Conservation (phyloP, 2,888 invertebrate species). For the Ferrisia virgata region DNA sequence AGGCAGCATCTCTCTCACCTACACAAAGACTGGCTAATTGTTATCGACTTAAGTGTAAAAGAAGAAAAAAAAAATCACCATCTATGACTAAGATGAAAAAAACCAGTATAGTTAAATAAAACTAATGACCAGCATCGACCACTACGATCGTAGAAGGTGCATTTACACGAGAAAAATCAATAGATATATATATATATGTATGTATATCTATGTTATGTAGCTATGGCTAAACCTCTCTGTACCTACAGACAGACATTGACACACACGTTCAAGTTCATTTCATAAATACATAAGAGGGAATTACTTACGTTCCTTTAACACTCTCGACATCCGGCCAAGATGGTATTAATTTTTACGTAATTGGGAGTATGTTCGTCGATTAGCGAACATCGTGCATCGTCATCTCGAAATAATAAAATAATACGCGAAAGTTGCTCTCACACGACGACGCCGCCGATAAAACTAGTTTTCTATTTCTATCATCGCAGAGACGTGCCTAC, state of each 20-base stretch:
- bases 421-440: neutral
- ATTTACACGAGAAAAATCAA: too few relatives aligned
- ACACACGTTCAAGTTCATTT: neutral
- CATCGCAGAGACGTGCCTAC: too few relatives aligned
- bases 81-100: neutral
- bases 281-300: neutral
- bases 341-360: neutral
- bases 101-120: neutral
- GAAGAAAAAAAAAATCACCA: neutral
- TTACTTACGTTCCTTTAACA: neutral
- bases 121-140: neutral
- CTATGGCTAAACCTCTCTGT: too few relatives aligned
- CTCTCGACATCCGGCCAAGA: too few relatives aligned
- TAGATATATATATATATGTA: too few relatives aligned
- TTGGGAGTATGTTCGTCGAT: neutral
- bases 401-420: too few relatives aligned
- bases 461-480: neutral
- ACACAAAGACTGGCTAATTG: neutral
- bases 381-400: neutral
- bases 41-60: neutral
- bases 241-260: neutral
- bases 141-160: neutral
- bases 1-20: neutral
- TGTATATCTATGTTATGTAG: too few relatives aligned
- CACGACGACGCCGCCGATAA: too few relatives aligned